These are phyloP conservation scores for Thunnus thynnus DNA, from an alignment of 2,113 vertebrate species.

Conservation along the genomic window DNA sequence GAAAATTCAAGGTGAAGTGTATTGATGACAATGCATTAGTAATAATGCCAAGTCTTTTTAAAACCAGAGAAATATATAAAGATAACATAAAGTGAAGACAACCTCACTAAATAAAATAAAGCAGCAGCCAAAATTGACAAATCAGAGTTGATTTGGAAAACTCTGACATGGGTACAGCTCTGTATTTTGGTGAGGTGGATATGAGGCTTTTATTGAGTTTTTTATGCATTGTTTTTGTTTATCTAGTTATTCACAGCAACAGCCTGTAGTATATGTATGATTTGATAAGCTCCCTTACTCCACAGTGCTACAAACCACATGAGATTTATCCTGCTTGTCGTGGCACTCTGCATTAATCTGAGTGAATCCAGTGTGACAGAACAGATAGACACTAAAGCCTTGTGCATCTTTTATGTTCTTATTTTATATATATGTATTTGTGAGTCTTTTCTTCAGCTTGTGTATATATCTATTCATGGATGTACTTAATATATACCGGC, in stretches of 20 bases:
- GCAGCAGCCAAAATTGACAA: not conserved
- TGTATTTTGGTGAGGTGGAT: not conserved
- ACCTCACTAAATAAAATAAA: not conserved
- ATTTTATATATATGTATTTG: not conserved
- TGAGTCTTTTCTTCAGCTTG: not conserved
- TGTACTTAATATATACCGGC: not conserved
- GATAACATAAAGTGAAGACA: not conserved
- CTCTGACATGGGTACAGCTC: not conserved
- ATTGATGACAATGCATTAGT: not conserved
- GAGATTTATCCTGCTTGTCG: conserved; percentile 27
- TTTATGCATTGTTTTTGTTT: conserved; percentile 27
- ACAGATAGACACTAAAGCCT: not conserved
- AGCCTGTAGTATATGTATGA: conserved; percentile 45
- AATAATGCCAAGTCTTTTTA: too few species aligned
- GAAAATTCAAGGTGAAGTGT: not conserved
- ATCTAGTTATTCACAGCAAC: conserved; percentile 28
- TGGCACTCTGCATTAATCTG: conserved; percentile 21
- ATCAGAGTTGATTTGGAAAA: not conserved
- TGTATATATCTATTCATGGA: not conserved
- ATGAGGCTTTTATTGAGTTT: conserved; percentile 16
- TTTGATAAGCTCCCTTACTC: conserved; percentile 49
- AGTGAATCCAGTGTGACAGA: conserved; percentile 35
- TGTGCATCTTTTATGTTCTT: not conserved
- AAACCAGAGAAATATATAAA: not conserved
- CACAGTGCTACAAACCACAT: conserved; percentile 49